Base-by-base conservation (phyloP, 2,888 invertebrate species). In the Volucella bombylans region DNA sequence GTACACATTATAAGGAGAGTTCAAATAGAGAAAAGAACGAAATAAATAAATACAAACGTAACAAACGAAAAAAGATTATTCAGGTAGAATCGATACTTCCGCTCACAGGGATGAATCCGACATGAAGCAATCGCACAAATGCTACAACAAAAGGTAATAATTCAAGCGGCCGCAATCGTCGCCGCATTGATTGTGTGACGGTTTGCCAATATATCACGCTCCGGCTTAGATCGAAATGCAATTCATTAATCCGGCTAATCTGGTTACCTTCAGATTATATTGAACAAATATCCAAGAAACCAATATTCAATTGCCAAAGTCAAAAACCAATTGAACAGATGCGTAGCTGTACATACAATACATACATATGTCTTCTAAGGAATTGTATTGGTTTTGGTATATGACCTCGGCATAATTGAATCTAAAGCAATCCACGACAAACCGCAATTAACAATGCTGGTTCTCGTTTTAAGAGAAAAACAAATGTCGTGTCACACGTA, bases 211-310 rank as follows among this genome's bases (percentile, higher is more conserved):
- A 83, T 79, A 83, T 83, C 82, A 83, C 79, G 73, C 79, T 83
- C 73, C 52, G 73, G 79, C 73, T 83, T 83, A 74, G 74, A 79
- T 83, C 82, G 79, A 83, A 83, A 74, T 79, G 82, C 82, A 79
- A 79, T 83, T 83, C 82, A 79, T 83, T 83, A 83, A 83, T 83
- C 82, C 73, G 79, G 69, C 82, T 83, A 74, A 83, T 83, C 82
- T 82, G 78, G 82, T 79, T 82, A 79, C 82, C 79, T 64, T 82
- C 73, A 69, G 74, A 83, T 83, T 83, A 83, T 79, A 55, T 64
- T 59, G 69, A 74, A 67, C 69, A 79, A 52, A 82, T 78, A 82
- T 72, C 41, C 47, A 62, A 68, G 67, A 82, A 68, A 82, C 15
- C 71, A 59, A 54, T 65, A 78, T 64, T 59, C 38, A 71, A 6